Conservation (phyloP, 2,888 invertebrate genomes). For the Rhingia rostrata region DNA sequence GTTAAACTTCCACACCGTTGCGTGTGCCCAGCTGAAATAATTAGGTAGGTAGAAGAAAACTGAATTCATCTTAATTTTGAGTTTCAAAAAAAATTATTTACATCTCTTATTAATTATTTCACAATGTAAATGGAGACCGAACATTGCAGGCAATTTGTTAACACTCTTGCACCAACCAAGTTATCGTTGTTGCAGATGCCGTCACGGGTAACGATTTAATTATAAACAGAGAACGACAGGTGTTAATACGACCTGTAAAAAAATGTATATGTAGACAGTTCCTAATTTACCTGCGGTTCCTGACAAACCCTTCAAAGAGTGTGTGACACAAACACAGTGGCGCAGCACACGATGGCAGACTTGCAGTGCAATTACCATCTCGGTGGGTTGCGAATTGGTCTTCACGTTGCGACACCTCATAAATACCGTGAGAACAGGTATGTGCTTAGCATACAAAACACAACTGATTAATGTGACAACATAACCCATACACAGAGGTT, state of each 20-base stretch:
- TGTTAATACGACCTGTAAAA: slow-evolving; percentile 14
- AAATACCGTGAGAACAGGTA: slow-evolving; percentile 5
- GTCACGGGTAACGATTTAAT: slow-evolving; percentile 12
- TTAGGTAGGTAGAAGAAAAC: too few species aligned
- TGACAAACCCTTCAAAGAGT: slow-evolving; percentile 5
- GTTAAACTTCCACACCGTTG: too few species aligned
- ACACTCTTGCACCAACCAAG: background rate
- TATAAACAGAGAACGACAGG: slow-evolving; percentile 24
- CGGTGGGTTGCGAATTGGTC: background rate
- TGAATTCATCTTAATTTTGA: too few species aligned
- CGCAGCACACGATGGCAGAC: background rate
- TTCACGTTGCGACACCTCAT: background rate
- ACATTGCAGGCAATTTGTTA: slow-evolving; percentile 25
- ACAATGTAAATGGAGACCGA: slow-evolving; percentile 22
- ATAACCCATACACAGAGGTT: background rate
- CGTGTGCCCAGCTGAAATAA: too few species aligned
- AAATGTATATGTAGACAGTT: slow-evolving; percentile 1
- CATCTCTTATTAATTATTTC: slow-evolving; percentile 26
- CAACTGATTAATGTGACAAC: slow-evolving; percentile 27
- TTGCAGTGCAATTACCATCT: slow-evolving; percentile 14
- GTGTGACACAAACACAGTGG: background rate
- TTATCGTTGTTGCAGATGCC: background rate
- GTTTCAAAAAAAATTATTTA: slow-evolving; percentile 21
- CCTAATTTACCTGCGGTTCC: slow-evolving; percentile 27
- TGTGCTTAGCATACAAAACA: background rate